phyloP scores from a whole-genome alignment of 2,888 invertebrate species.

The Melipona beecheii region DNA sequence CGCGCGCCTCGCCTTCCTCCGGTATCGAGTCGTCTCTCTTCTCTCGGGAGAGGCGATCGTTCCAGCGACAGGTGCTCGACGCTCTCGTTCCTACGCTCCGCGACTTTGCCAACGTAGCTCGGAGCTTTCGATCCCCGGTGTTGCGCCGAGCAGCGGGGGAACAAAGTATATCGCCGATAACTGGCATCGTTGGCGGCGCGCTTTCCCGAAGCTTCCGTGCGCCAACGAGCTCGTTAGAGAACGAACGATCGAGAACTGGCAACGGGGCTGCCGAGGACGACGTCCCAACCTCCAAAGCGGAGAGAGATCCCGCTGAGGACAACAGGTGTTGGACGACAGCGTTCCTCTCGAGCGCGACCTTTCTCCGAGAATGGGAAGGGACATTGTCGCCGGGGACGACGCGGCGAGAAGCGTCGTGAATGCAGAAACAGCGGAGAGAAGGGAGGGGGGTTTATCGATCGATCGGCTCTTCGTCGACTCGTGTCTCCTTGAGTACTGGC shows the following conservation, averaged over 20 bases:
- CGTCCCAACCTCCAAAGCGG: neutral
- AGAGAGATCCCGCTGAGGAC: slow-evolving; percentile 26
- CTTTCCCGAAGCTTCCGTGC: too few species aligned
- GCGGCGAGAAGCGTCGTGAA: slow-evolving; percentile 24
- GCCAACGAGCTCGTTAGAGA: neutral
- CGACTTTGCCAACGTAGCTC: neutral
- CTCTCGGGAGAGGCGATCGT: slow-evolving; percentile 38
- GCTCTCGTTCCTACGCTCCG: slow-evolving; percentile 45
- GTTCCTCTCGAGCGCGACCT: slow-evolving; percentile 44
- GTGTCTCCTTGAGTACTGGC: neutral
- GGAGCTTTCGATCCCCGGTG: neutral
- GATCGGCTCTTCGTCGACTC: neutral
- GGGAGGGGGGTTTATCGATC: neutral
- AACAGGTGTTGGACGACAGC: slow-evolving; percentile 60
- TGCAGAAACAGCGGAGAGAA: neutral
- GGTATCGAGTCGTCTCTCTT: slow-evolving; percentile 33
- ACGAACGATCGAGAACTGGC: slow-evolving; percentile 20
- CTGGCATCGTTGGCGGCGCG: too few species aligned
- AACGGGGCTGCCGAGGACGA: neutral
- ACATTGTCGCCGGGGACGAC: slow-evolving; percentile 31
- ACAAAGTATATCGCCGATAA: neutral
- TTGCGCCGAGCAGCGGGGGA: too few species aligned
- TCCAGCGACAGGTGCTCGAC: slow-evolving; percentile 75
- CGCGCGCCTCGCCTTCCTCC: slow-evolving; percentile 50
- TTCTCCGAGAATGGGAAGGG: slow-evolving; percentile 17